Evolutionary conservation across 2,113 vertebrate species (phyloP).

Genomic region (Anguilla rostrata): DNA sequence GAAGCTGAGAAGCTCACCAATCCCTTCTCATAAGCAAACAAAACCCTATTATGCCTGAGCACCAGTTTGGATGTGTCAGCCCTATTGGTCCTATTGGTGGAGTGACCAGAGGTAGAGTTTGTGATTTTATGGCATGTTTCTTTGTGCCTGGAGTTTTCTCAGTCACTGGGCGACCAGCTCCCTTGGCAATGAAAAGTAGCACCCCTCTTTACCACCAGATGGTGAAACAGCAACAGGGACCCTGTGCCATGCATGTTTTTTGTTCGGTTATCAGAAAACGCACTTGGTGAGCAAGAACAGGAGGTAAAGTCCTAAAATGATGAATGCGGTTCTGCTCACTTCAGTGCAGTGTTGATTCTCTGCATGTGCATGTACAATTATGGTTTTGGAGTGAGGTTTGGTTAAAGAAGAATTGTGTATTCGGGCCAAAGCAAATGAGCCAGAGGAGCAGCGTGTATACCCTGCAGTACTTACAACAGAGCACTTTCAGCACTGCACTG

Average conservation of each 20-base stretch:
- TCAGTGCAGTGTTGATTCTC: neutral
- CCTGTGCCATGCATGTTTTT: neutral
- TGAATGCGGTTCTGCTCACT: neutral
- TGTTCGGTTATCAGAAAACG: neutral
- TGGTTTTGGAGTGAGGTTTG: neutral
- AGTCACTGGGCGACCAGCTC: neutral
- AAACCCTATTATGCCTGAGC: neutral
- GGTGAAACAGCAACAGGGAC: neutral
- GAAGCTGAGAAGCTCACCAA: conserved; percentile 6
- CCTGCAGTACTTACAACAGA: neutral
- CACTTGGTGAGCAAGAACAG: neutral
- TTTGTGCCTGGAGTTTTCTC: neutral
- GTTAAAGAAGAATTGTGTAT: neutral
- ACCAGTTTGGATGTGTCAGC: neutral
- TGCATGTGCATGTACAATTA: neutral
- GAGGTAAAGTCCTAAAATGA: neutral
- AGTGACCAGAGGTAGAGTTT: neutral
- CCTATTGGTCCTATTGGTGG: neutral
- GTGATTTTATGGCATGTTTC: neutral
- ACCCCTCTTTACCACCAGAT: neutral
- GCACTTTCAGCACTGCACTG: neutral
- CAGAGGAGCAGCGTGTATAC: too few relatives aligned
- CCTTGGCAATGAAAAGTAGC: neutral
- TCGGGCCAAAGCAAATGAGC: neutral
- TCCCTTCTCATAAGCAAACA: neutral